phyloP scores from a whole-genome alignment of 2,113 vertebrate species.

The Nestor notabilis region DNA sequence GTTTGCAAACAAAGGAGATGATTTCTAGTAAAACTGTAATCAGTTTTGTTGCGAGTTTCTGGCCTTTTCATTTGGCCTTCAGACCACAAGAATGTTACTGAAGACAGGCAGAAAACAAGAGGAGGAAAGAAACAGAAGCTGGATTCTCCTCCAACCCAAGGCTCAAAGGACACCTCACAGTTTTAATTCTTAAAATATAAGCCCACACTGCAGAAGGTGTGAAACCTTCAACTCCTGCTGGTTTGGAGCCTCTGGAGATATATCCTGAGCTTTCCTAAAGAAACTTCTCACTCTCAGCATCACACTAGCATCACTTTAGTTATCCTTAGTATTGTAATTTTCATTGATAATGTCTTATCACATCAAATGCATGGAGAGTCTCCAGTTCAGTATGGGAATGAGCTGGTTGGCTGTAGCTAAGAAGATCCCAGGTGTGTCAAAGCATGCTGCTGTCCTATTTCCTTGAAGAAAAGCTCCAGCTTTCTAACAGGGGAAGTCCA shows the following conservation, averaged over 20 bases:
- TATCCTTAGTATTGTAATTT: not conserved
- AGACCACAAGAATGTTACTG: not conserved
- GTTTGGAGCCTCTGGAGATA: not conserved
- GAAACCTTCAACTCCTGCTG: not conserved
- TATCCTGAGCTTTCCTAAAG: not conserved
- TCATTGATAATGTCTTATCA: not conserved
- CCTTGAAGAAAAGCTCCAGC: not conserved
- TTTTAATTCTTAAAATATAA: not conserved
- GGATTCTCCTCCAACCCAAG: not conserved
- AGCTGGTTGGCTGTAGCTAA: not conserved
- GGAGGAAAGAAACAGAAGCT: not conserved
- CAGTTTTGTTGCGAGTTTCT: not conserved
- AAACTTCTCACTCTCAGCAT: not conserved
- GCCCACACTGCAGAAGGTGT: not conserved
- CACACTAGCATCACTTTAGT: not conserved
- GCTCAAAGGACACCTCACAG: not conserved
- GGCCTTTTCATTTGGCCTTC: not conserved
- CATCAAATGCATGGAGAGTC: not conserved
- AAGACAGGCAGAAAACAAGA: not conserved
- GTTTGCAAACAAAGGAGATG: not conserved
- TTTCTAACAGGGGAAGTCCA: not conserved
- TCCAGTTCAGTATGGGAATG: not conserved
- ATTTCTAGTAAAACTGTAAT: not conserved
- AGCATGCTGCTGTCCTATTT: not conserved
- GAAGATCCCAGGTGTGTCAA: not conserved